These are phyloP conservation scores for Ectemnius cavifrons DNA, from an alignment of 2,888 invertebrate genomes.

Conservation along the genomic window DNA sequence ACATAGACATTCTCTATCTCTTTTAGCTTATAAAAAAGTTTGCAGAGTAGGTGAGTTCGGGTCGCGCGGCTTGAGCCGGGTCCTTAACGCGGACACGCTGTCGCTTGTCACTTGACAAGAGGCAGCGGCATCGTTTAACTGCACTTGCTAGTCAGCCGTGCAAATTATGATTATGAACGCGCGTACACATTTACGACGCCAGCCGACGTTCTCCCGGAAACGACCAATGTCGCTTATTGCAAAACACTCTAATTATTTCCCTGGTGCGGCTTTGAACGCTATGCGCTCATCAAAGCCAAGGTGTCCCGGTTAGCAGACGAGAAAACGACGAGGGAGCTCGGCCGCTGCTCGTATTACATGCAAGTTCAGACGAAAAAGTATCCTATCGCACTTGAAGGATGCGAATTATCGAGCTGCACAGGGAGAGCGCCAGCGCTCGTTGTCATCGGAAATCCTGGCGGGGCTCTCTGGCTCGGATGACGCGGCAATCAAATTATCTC, in stretches of 20 bases:
- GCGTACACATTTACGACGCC: neutral
- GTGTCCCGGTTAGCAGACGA: too few species aligned
- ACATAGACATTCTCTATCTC: too few species aligned
- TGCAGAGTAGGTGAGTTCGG: slow-evolving; percentile 53
- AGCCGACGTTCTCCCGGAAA: neutral
- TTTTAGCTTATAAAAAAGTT: slow-evolving; percentile 21
- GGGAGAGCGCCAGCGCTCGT: neutral
- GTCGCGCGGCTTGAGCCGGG: slow-evolving; percentile 40
- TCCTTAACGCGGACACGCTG: slow-evolving; percentile 47
- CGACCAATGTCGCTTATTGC: too few species aligned
- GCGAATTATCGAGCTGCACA: too few species aligned
- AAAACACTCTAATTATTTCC: too few species aligned
- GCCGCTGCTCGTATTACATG: too few species aligned
- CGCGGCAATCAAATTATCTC: slow-evolving; percentile 55
- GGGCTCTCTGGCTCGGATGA: slow-evolving; percentile 42
- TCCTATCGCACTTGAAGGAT: too few species aligned
- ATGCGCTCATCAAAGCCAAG: too few species aligned
- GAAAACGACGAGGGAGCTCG: too few species aligned
- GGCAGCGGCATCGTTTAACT: slow-evolving; percentile 16
- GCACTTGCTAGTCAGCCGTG: slow-evolving; percentile 45
- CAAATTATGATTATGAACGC: slow-evolving; percentile 55
- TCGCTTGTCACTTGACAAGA: slow-evolving; percentile 47
- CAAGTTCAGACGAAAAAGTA: too few species aligned
- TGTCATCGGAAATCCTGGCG: slow-evolving; percentile 45
- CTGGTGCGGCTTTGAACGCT: too few species aligned